Evolutionary conservation across 1,140 invertebrate species (phyloP).

Genomic region (Danaus melanippus): DNA sequence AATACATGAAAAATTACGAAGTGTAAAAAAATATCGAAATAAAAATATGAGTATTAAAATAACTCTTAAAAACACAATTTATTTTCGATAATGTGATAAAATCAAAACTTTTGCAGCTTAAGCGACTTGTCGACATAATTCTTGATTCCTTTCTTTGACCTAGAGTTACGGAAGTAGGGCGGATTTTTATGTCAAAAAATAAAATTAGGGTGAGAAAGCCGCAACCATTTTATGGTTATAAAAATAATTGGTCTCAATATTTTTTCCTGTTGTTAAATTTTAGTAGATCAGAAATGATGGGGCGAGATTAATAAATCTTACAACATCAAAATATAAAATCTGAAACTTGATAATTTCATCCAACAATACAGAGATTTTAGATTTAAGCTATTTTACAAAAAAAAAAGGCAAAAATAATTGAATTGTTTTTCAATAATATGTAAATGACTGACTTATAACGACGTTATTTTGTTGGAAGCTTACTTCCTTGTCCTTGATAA

Average conservation of each 20-base stretch:
- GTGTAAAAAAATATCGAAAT: neutral
- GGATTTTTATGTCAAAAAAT: too few relatives aligned
- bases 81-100: neutral
- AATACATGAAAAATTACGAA: conserved; percentile 1
- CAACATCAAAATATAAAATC: neutral
- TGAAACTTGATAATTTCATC: conserved; percentile 1
- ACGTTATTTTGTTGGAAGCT: conserved; percentile 16
- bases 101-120: conserved; percentile 6
- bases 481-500: conserved; percentile 19
- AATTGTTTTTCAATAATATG: neutral
- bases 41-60: neutral
- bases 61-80: neutral
- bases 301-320: too few relatives aligned
- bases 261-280: too few relatives aligned
- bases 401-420: too few relatives aligned
- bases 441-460: conserved; percentile 8
- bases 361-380: too few relatives aligned
- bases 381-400: too few relatives aligned
- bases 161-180: conserved; percentile 1
- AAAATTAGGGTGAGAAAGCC: too few relatives aligned
- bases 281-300: too few relatives aligned
- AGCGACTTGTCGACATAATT: conserved; percentile 5
- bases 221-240: too few relatives aligned
- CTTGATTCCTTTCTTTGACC: too few relatives aligned
- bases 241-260: too few relatives aligned